Conservation (phyloP, 2,113 vertebrate genomes). For the Rhinolophus sinicus region DNA sequence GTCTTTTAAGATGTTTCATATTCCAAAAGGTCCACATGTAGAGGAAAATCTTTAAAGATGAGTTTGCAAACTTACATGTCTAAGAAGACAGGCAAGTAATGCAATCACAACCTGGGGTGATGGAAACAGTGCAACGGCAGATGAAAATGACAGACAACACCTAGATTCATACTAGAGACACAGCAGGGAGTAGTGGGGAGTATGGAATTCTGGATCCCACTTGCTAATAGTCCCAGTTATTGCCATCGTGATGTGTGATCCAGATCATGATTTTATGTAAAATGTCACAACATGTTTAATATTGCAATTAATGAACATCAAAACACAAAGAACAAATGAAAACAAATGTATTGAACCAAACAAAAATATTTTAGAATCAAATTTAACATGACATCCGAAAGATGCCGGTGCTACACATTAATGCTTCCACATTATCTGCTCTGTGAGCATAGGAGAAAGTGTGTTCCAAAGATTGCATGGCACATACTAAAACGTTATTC, state of each 20-base stretch:
- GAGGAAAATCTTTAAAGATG: background rate
- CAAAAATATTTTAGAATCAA: background rate
- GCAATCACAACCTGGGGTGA: background rate
- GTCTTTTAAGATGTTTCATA: background rate
- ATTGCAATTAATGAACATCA: background rate
- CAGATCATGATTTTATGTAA: background rate
- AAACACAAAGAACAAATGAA: background rate
- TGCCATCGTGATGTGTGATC: background rate
- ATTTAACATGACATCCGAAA: background rate
- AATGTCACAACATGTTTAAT: background rate
- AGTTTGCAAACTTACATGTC: background rate
- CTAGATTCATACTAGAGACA: background rate
- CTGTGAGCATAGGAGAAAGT: background rate
- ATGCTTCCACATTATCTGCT: background rate
- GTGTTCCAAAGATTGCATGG: background rate
- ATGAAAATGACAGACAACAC: background rate
- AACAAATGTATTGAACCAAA: background rate
- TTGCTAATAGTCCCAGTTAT: background rate
- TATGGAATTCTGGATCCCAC: background rate
- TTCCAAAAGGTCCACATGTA: background rate
- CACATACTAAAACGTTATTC: background rate
- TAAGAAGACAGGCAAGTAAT: background rate
- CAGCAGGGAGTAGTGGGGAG: too few species aligned
- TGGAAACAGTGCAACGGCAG: background rate
- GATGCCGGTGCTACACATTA: background rate